A percentile compares a stretch with the other conserved stretches of the same genome.
phyloP scores from a whole-genome alignment of 1,140 invertebrate species.

The Lordiphosa clarofinis region DNA sequence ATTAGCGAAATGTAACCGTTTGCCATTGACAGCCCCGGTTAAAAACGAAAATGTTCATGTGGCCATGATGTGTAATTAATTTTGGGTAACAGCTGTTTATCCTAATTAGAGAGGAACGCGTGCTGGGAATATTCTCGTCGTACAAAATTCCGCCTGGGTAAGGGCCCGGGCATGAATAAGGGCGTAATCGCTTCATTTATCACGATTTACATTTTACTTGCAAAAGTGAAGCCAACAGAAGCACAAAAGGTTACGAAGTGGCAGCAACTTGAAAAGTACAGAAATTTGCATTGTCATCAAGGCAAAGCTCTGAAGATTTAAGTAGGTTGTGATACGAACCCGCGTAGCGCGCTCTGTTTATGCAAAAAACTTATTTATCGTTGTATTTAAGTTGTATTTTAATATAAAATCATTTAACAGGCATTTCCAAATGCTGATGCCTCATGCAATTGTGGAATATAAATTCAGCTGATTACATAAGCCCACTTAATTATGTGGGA shows the following conservation, averaged over 20 bases:
- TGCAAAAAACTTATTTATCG: too few species aligned
- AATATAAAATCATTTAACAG: too few species aligned
- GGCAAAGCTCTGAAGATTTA: too few species aligned
- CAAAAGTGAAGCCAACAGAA: slow-evolving; percentile 8
- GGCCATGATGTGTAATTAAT: slow-evolving; percentile 73
- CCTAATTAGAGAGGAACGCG: slow-evolving; percentile 65
- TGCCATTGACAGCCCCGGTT: not conserved
- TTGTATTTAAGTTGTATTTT: too few species aligned
- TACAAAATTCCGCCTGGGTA: not conserved
- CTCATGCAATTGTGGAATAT: too few species aligned
- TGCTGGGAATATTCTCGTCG: slow-evolving; percentile 13
- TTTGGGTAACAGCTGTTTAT: slow-evolving; percentile 73
- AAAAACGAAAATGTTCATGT: slow-evolving; percentile 29
- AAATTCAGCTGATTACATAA: too few species aligned
- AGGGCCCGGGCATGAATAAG: not conserved
- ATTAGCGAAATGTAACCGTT: slow-evolving; percentile 21
- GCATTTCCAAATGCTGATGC: too few species aligned
- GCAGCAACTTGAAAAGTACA: not conserved
- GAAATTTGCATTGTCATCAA: too few species aligned
- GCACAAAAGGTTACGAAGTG: slow-evolving; percentile 14
- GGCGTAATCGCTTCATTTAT: slow-evolving; percentile 43
- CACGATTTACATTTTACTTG: slow-evolving; percentile 30
- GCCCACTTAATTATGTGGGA: too few species aligned
- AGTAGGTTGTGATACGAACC: too few species aligned
- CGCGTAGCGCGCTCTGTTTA: too few species aligned